Evolutionary conservation across 2,888 invertebrate species (phyloP).

Genomic region (Meteorus cinctellus): DNA sequence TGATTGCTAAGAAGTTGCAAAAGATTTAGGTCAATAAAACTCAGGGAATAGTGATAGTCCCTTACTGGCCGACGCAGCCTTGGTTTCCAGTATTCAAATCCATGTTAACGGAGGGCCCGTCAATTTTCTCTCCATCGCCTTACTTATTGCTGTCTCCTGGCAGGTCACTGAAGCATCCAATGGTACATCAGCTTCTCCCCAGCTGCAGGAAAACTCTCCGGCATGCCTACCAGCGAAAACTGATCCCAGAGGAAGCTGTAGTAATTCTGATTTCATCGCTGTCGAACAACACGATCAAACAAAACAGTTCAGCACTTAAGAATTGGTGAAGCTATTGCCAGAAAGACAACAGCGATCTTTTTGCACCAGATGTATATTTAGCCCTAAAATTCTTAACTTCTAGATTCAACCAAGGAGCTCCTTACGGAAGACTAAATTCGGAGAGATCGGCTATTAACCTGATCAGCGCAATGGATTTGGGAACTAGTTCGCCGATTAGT

Average conservation of each 20-base stretch:
- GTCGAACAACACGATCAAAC: too few species aligned
- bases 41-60: not conserved
- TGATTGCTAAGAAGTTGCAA: not conserved
- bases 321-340: constrained; percentile 18
- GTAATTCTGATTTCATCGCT: too few species aligned
- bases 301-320: too few species aligned
- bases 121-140: too few species aligned
- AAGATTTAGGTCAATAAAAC: not conserved
- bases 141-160: too few species aligned
- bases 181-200: too few species aligned
- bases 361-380: not conserved
- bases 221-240: too few species aligned
- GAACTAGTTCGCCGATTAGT: not conserved
- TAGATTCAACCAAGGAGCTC: not conserved
- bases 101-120: too few species aligned
- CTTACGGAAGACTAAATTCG: constrained; percentile 21
- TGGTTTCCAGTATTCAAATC: not conserved
- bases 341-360: not conserved
- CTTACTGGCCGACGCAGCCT: not conserved
- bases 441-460: constrained; percentile 28
- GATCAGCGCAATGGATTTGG: constrained; percentile 7
- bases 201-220: too few species aligned
- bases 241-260: too few species aligned
- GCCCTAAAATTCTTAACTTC: not conserved
- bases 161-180: too few species aligned